Evolutionary conservation across 1,140 invertebrate genomes (phyloP).

Genomic region (Microplitis mediator): DNA sequence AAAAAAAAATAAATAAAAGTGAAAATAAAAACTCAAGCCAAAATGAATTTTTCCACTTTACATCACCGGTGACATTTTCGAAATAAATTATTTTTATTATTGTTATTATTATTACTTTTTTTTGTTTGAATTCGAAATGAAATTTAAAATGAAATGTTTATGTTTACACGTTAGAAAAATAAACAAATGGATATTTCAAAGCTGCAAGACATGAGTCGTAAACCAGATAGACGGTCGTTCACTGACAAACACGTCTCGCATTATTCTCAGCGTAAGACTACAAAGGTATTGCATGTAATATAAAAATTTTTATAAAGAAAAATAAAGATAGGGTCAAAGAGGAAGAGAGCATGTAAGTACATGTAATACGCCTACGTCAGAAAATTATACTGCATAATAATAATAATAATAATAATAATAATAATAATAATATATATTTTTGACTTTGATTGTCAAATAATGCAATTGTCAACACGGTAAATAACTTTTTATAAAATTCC

Average conservation of each 20-base stretch:
- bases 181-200: background rate
- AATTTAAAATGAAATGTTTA: background rate
- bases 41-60: conserved; percentile 2
- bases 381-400: no score
- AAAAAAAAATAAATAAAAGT: no score
- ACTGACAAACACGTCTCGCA: conserved; percentile 10
- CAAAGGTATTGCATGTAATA: background rate
- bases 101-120: background rate
- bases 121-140: background rate
- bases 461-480: no score
- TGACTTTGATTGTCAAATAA: no score
- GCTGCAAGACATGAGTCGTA: background rate
- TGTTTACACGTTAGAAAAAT: background rate
- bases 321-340: no score
- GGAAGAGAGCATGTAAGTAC: no score
- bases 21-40: no score
- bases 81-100: no score
- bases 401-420: no score
- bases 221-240: conserved; percentile 3
- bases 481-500: no score
- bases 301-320: background rate
- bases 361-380: no score
- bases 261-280: conserved; percentile 4
- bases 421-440: no score
- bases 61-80: background rate